Evolutionary conservation across 2,888 invertebrate species (phyloP), one percentile per base, ranked within the genome.

Genomic region (Nemoura dubitans): DNA sequence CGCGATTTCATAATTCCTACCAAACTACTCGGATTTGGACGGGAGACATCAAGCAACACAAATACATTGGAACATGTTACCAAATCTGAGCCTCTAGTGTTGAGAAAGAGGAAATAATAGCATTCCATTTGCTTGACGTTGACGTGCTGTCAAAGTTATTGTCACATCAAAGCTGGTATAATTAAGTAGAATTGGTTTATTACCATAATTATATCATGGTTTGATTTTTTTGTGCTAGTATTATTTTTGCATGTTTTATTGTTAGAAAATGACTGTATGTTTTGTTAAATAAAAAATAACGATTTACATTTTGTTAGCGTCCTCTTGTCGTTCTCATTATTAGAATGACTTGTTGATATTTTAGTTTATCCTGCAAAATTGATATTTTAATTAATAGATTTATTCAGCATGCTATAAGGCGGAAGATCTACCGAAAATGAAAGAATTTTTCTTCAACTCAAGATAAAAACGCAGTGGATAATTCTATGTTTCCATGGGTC

Each of bases 151-250:
- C 59, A 59, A 59, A 59, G 59, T 59, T 59, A 59, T 81, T 81
- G 81, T 81, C 81, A 81, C 81, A 81, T 81, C 81, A 81, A 81
- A 81, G 81, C 30, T 59, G 59, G 59, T 59, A 21, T 59, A 59
- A 59, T 59, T 59, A 59, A 7, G 59, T 59, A 59, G 59, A 59
- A 59, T 59, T 59, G 59, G 59, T 59, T 59, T 59, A 59, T 59
- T 59, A 59, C 59, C 59, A 59, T 59, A 59, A 59, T 59, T 59
- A 59, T 59, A 59, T 59, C 59, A 21, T 21, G 59, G 59, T 59
- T 59, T 21, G 21, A 59, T 59, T 59, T 59, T 59, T 59, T 59
- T 59, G 59, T 59, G 59, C 59, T 59, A 2, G 59, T 21, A 59
- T 21, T 59, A 16, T 59, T 59, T 59, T 59, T 21, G 59, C 59